These are phyloP conservation scores for Corydoras sp. DNA, from an alignment of 2,113 vertebrate genomes.

Conservation along the genomic window DNA sequence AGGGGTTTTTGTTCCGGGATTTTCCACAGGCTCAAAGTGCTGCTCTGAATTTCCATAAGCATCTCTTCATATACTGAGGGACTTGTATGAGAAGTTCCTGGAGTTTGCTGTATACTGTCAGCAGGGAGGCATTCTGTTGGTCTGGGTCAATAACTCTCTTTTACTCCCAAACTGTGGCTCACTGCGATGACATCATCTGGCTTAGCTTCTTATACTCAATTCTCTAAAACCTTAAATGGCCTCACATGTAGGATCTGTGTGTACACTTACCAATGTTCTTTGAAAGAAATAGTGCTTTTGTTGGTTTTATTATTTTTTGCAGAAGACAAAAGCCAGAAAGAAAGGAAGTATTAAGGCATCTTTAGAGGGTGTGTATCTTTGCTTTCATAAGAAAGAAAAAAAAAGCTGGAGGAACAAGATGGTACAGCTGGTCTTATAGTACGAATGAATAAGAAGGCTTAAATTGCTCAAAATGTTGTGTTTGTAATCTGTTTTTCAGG, in stretches of 20 bases:
- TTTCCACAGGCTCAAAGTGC: neutral
- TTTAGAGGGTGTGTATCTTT: conserved; percentile 10
- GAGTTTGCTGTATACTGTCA: conserved; percentile 23
- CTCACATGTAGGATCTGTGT: conserved; percentile 16
- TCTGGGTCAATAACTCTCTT: conserved; percentile 27
- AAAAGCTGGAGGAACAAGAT: neutral
- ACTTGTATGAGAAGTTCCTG: conserved; percentile 8
- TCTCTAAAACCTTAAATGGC: conserved; percentile 14
- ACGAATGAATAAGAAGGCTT: neutral
- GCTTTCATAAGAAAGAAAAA: neutral
- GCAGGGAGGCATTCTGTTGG: conserved; percentile 21
- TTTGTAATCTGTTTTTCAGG: conserved; percentile 27
- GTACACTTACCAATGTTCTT: conserved; percentile 2
- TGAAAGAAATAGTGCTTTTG: neutral
- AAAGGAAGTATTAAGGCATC: conserved; percentile 23
- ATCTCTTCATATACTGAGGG: conserved; percentile 6
- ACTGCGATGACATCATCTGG: conserved; percentile 31
- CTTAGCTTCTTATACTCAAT: conserved; percentile 21
- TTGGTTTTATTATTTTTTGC: neutral
- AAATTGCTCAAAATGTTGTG: neutral
- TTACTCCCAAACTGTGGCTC: conserved; percentile 30
- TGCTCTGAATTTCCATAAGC: conserved; percentile 27
- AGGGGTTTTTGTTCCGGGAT: too few relatives aligned
- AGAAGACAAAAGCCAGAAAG: conserved; percentile 4
- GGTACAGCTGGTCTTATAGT: conserved; percentile 1